Evolutionary conservation across 2,888 invertebrate species (phyloP).

Genomic region (Lycocerus yunnanus): DNA sequence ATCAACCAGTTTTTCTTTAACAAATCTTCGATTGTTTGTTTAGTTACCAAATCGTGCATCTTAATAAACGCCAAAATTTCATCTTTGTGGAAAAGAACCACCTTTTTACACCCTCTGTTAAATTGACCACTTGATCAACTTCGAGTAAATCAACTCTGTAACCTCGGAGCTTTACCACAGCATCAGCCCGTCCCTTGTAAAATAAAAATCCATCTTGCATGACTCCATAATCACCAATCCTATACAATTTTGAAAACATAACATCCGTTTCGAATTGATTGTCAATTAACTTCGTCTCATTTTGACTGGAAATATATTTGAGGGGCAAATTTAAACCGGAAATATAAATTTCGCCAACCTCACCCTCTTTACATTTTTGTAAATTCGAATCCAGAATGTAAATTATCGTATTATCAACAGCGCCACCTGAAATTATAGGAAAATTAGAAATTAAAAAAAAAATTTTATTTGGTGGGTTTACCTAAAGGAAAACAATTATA

Average conservation of each 20-base stretch:
- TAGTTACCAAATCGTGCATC: conserved; percentile 50
- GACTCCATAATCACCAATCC: conserved; percentile 83
- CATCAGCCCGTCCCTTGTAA: conserved; percentile 83
- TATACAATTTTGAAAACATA: conserved; percentile 72
- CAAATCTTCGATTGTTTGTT: conserved; percentile 66
- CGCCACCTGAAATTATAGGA: conserved; percentile 61
- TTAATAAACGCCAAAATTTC: conserved; percentile 71
- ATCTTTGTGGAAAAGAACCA: conserved; percentile 72
- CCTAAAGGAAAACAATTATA: conserved; percentile 81
- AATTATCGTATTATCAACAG: conserved; percentile 78
- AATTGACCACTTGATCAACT: conserved; percentile 73
- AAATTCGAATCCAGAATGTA: conserved; percentile 79
- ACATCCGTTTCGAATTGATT: conserved; percentile 70
- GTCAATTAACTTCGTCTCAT: conserved; percentile 72
- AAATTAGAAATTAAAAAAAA: neutral
- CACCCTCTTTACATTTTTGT: conserved; percentile 71
- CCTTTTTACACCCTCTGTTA: conserved; percentile 68
- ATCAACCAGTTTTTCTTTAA: conserved; percentile 67
- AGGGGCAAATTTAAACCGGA: conserved; percentile 78
- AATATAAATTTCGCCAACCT: conserved; percentile 81
- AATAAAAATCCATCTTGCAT: conserved; percentile 67
- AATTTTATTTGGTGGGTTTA: conserved; percentile 52
- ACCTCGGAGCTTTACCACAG: conserved; percentile 81
- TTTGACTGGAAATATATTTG: conserved; percentile 78
- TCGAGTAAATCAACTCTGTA: conserved; percentile 85